Conservation (phyloP, 2,888 invertebrate genomes). For the Aquatica leii region DNA sequence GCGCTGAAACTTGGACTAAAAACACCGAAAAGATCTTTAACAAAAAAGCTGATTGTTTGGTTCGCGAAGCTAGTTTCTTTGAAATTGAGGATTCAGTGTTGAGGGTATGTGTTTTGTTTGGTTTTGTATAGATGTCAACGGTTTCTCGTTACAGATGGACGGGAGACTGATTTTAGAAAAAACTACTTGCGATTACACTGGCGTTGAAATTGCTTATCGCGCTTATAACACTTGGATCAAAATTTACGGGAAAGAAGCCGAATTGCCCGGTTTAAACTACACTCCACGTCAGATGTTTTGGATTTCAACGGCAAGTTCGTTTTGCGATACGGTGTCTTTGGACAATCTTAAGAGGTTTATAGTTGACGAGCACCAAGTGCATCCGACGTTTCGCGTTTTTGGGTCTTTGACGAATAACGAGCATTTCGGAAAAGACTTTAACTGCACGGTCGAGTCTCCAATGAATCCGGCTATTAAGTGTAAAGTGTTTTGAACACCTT, state of each 20-base stretch:
- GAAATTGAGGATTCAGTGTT: slow-evolving; percentile 16
- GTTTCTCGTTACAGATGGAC: slow-evolving; percentile 70
- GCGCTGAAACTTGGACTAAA: slow-evolving; percentile 15
- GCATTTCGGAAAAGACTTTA: slow-evolving; percentile 69
- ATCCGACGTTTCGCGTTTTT: slow-evolving; percentile 65
- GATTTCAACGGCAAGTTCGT: slow-evolving; percentile 68
- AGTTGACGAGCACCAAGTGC: slow-evolving; percentile 58
- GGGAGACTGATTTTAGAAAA: slow-evolving; percentile 92
- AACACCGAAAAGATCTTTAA: slow-evolving; percentile 13
- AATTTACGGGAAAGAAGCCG: slow-evolving; percentile 52
- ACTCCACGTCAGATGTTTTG: slow-evolving; percentile 65
- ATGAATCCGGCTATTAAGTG: slow-evolving; percentile 72
- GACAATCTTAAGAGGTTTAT: slow-evolving; percentile 55
- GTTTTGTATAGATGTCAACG: neutral
- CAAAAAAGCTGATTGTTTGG: slow-evolving; percentile 18
- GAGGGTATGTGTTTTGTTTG: slow-evolving; percentile 9
- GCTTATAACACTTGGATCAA: slow-evolving; percentile 55
- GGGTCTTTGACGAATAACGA: slow-evolving; percentile 68
- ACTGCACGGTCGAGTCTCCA: slow-evolving; percentile 64
- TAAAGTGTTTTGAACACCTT: slow-evolving; percentile 45
- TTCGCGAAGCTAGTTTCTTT: slow-evolving; percentile 18
- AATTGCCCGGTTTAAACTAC: slow-evolving; percentile 53
- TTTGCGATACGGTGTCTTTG: slow-evolving; percentile 63
- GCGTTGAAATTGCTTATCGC: slow-evolving; percentile 84
- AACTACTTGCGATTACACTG: slow-evolving; percentile 94